phyloP scores from a whole-genome alignment of 2,797 vertebrate species.

The Urocyon cinereoargenteus region DNA sequence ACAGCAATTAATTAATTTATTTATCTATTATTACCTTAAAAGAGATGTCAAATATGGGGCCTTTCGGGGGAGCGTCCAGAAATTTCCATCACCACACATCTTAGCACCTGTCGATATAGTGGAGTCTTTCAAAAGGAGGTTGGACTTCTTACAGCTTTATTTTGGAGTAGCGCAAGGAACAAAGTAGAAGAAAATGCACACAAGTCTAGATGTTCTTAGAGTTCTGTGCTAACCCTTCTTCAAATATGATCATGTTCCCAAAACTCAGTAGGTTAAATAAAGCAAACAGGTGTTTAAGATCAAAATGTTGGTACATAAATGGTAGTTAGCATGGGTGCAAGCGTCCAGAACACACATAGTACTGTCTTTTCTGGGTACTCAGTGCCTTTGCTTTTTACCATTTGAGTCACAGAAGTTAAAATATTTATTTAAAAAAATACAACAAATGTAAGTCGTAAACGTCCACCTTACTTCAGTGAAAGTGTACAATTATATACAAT shows the following conservation, averaged over 20 bases:
- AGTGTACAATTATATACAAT: background rate
- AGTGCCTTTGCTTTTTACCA: background rate
- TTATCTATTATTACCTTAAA: background rate
- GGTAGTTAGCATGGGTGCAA: background rate
- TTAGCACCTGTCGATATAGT: background rate
- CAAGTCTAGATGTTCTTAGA: background rate
- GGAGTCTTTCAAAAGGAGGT: background rate
- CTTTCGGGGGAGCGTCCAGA: no score
- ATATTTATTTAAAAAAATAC: background rate
- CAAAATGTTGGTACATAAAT: background rate
- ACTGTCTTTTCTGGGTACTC: background rate
- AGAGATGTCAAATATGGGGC: background rate
- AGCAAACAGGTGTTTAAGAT: background rate
- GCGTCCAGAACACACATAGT: background rate
- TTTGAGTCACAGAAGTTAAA: conserved; percentile 1
- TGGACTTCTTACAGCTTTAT: background rate
- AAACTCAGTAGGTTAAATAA: background rate
- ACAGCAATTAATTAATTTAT: no score
- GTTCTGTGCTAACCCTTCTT: background rate
- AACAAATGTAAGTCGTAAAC: background rate
- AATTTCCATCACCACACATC: background rate
- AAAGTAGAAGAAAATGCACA: background rate
- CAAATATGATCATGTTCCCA: background rate
- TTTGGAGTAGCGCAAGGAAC: background rate
- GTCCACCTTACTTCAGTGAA: background rate